phyloP scores from a whole-genome alignment of 2,113 vertebrate species.

The Lophotis ruficrista region DNA sequence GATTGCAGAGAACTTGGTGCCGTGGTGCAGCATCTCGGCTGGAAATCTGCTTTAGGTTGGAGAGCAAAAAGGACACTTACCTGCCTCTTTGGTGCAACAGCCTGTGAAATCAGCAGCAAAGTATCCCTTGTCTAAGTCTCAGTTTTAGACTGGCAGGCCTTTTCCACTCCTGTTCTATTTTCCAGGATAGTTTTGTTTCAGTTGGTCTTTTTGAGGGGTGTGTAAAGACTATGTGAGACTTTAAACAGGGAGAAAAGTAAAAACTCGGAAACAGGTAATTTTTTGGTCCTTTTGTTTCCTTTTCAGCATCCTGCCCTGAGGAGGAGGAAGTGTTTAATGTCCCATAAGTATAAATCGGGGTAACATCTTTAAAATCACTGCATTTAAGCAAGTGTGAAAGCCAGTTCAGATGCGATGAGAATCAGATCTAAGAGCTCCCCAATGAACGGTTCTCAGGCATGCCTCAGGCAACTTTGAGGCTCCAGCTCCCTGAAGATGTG shows the following conservation, averaged over 20 bases:
- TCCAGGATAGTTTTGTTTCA: conserved; percentile 10
- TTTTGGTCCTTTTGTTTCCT: neutral
- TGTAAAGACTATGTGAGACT: neutral
- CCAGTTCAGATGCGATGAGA: conserved; percentile 2
- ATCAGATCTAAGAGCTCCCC: neutral
- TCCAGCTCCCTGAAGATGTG: neutral
- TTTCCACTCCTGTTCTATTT: neutral
- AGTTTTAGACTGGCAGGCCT: neutral
- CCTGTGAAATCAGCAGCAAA: conserved; percentile 2
- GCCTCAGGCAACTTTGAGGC: conserved; percentile 34
- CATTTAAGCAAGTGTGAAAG: conserved; percentile 19
- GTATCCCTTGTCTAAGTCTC: neutral
- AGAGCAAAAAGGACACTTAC: neutral
- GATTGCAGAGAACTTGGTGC: conserved; percentile 10
- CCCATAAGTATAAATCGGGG: neutral
- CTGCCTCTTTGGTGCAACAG: neutral
- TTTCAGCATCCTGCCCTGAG: neutral
- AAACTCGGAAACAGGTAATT: neutral
- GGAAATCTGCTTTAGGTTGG: neutral
- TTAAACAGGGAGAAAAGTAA: neutral
- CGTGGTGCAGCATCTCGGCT: neutral
- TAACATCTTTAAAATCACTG: neutral
- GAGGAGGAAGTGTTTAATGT: neutral
- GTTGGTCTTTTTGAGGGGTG: neutral
- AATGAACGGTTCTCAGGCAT: neutral